Base-by-base conservation (phyloP, 2,113 vertebrate genomes). In the Dolichotis patagonum region DNA sequence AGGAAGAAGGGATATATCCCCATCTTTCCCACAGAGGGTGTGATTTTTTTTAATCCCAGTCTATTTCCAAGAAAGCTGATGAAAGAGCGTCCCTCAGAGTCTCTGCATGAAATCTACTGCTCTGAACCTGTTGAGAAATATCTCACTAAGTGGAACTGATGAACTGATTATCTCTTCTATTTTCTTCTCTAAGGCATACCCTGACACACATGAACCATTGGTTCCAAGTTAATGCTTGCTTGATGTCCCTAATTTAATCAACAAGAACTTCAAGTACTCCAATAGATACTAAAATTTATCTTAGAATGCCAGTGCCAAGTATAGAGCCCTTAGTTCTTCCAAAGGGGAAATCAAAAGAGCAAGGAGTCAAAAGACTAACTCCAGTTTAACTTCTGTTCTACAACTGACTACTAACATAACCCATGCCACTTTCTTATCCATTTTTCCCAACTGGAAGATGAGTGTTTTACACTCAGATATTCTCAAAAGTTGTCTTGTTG, bases 191-290 rank as follows among this genome's bases (percentile, higher is more conserved):
- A 22, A 73, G 20, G 73, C 26, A 86, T 62, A 38, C 62, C 26
- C 9, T 82, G 22, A 88, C 65, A 65, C 32, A 32, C 56, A 67
- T 90, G 19, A 82, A 62, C 58, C 41, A 26, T 2, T 52, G 16
- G 10, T 91, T 95, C 41, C 52, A 85, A 81, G n/a, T 56, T 43
- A 2, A 49, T 63, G 26, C 52, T 87, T 65, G 26, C 52, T 87
- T 65, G 22, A 52, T 87, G 94, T 85, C 91, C 32, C 63, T 69
- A 30, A 19, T 82, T 85, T 38, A 7, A 19, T 85, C 85, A 94
- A 54, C n/a, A 93, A 89, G 49, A 96, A n/a, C 19, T 62, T 75
- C 46, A 58, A 86, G 83, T 73, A 86, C 30, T 85, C 43, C 20
- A 0, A 93, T 14, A 83, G 52, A 75, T 35, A 46, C 35, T 82